Evolutionary conservation across 2,888 invertebrate genomes (phyloP).

Genomic region (Epistrophe grossulariae): DNA sequence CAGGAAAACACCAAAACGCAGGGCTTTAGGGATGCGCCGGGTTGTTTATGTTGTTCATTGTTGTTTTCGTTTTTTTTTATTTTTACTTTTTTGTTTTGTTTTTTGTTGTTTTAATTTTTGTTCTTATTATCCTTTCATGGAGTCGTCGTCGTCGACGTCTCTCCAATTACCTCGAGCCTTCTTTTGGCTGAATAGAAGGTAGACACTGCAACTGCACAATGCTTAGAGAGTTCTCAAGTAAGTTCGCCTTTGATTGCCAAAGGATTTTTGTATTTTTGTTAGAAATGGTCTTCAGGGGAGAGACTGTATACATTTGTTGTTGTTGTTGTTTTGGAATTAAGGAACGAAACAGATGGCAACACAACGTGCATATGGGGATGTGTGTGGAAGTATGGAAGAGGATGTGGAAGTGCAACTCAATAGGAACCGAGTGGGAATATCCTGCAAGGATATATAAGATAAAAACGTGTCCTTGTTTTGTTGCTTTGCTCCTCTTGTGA

Average conservation of each 20-base stretch:
- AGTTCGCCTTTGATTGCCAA: conserved; percentile 73
- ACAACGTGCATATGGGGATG: conserved; percentile 18
- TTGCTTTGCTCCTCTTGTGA: conserved; percentile 15
- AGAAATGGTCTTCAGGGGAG: conserved; percentile 47
- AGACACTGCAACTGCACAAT: conserved; percentile 17
- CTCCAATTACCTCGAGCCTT: conserved; percentile 70
- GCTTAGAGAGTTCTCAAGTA: conserved; percentile 42
- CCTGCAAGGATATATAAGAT: conserved; percentile 71
- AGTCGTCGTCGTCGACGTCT: conserved; percentile 47
- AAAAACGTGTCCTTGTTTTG: conserved; percentile 63
- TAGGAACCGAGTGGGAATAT: conserved; percentile 73
- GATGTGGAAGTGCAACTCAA: conserved; percentile 66
- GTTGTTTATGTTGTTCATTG: conserved; percentile 68
- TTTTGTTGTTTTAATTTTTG: conserved; percentile 26
- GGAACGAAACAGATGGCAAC: conserved; percentile 52
- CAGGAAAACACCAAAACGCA: conserved; percentile 74
- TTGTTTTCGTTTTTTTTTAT: conserved; percentile 25
- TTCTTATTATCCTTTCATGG: conserved; percentile 40
- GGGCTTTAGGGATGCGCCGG: conserved; percentile 48
- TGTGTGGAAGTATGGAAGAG: background rate
- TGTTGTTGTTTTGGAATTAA: conserved; percentile 25
- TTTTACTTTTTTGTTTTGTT: background rate
- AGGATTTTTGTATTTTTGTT: conserved; percentile 61
- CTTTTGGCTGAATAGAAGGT: conserved; percentile 39
- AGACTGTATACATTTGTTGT: conserved; percentile 35